Evolutionary conservation across 2,113 vertebrate species (phyloP).

Genomic region (Axis porcinus): DNA sequence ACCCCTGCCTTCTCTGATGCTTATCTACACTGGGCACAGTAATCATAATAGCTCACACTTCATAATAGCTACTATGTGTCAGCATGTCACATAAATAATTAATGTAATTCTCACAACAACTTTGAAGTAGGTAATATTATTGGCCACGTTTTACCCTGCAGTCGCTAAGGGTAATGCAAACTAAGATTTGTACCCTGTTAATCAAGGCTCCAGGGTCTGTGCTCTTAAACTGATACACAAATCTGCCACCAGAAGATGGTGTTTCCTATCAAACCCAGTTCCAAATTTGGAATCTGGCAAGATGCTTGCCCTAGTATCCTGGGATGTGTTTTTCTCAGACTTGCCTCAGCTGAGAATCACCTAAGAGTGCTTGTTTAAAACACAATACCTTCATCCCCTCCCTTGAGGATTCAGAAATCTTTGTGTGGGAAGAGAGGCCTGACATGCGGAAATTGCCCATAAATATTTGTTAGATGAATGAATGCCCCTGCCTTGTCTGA

Average conservation of each 20-base stretch:
- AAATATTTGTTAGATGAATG: background rate
- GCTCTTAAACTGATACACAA: background rate
- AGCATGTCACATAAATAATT: slow-evolving; percentile 28
- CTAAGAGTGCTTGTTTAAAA: background rate
- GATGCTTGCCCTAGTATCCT: background rate
- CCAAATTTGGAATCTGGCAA: background rate
- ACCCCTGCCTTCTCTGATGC: slow-evolving; percentile 45
- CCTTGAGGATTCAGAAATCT: background rate
- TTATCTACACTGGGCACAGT: slow-evolving; percentile 15
- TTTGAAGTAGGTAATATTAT: slow-evolving; percentile 20
- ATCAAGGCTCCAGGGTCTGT: background rate
- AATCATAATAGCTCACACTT: slow-evolving; percentile 16
- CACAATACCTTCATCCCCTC: background rate
- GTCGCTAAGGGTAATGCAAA: background rate
- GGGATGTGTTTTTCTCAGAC: background rate
- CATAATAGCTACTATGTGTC: slow-evolving; percentile 44
- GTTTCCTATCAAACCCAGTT: background rate
- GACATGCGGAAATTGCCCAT: background rate
- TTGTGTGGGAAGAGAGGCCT: background rate
- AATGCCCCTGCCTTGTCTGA: background rate
- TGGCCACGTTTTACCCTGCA: slow-evolving; percentile 30
- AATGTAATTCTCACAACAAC: slow-evolving; percentile 40
- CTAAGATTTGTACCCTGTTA: slow-evolving; percentile 17
- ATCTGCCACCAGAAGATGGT: background rate
- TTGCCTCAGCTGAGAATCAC: background rate